Evolutionary conservation across 2,888 invertebrate species (phyloP).

Genomic region (Danaus chrysippus): DNA sequence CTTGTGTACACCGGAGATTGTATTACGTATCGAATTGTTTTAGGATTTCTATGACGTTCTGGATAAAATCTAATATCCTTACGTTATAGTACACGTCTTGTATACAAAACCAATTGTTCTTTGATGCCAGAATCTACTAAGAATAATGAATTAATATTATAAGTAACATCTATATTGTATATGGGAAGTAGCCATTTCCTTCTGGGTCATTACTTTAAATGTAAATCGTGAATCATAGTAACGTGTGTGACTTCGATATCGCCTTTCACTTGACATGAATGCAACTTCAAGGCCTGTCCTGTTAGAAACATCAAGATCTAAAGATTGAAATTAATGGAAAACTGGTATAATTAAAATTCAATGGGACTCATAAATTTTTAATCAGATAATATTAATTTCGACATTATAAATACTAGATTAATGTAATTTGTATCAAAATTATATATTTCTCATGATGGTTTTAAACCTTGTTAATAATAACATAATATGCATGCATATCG

Average conservation of each 20-base stretch:
- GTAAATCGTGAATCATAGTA: slow-evolving; percentile 23
- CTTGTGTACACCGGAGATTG: slow-evolving; percentile 52
- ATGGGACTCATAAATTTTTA: neutral
- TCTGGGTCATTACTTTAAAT: slow-evolving; percentile 15
- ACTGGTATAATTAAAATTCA: neutral
- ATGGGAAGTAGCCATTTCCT: neutral
- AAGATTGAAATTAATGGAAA: neutral
- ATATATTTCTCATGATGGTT: neutral
- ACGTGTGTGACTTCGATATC: slow-evolving; percentile 37
- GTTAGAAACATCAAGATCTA: slow-evolving; percentile 14
- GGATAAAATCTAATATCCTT: neutral
- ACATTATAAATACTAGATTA: too few relatives aligned
- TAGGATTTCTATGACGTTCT: neutral
- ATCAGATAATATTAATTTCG: too few relatives aligned
- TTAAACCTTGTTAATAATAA: slow-evolving; percentile 16
- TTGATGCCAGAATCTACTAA: too few relatives aligned
- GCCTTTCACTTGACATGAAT: slow-evolving; percentile 71
- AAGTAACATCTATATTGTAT: too few relatives aligned
- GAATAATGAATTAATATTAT: too few relatives aligned
- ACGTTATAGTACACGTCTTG: neutral
- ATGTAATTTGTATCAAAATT: too few relatives aligned
- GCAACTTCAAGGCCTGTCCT: slow-evolving; percentile 60
- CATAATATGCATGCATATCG: slow-evolving; percentile 19
- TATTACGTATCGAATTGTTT: slow-evolving; percentile 41
- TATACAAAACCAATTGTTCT: neutral